Base-by-base conservation (phyloP, 1,140 invertebrate species). In the Nautilus pompilius region DNA sequence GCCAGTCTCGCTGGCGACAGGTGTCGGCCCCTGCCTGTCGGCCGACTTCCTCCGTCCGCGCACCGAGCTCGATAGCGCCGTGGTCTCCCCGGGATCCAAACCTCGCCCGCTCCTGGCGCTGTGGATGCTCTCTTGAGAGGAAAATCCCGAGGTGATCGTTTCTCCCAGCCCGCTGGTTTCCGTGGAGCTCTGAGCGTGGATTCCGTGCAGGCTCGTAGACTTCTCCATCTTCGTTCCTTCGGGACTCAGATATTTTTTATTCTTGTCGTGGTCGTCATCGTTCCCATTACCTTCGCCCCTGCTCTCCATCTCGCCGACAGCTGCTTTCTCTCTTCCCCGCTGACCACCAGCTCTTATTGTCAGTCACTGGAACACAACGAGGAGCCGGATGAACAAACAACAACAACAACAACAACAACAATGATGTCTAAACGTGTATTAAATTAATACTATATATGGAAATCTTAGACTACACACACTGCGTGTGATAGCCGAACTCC, bases 141-240 rank as follows among this genome's bases (percentile, higher is more conserved):
- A 77, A 49, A 79, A 74, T 22, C 74, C 74, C 0, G 77, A 79
- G 32, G 77, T 74, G n/a, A 78, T 53, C 1, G 76, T 78, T 53
- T 78, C 74, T 24, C 77, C 77, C 46, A 79, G 60, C 5, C 77
- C 77, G 63, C 77, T 79, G 30, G 77, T 79, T 62, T 79, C 77
- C 15, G 77, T 77, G 15, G 77, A 79, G 56, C 77, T 79, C 65
- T 79, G 77, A 34, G 75, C 70, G 49, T 73, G 74, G 5, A 79
- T 65, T 33, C 68, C 59, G 60, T 69, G 71, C 20, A 71, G 48
- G 62, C 74, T 74, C 36, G 67, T 68, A 8, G 70, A 70, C 54
- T 69, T 63, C 24, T 75, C 71, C 54, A 70, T 20, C 13, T 41
- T 62, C 17, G 49, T 53, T 5, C 30, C 45, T 5, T 45, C 60